A percentile compares a stretch with the other conserved stretches of the same genome.
phyloP scores from a whole-genome alignment of 1,140 invertebrate genomes.

The Euura lappo region DNA sequence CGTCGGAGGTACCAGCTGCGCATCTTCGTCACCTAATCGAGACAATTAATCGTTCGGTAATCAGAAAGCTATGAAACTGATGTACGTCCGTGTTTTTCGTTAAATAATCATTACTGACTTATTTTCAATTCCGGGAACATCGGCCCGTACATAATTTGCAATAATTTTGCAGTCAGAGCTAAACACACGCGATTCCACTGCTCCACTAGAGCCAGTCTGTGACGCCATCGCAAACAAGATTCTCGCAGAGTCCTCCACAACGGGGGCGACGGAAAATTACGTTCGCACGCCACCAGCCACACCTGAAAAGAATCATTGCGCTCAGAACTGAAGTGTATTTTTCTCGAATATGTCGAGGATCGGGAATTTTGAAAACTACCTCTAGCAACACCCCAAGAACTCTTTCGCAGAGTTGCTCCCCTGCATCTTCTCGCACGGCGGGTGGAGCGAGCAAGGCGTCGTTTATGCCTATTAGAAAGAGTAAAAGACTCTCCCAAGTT shows the following conservation, averaged over 20 bases:
- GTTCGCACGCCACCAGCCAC: conserved; percentile 90
- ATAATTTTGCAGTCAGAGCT: conserved; percentile 81
- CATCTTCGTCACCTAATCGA: conserved; percentile 81
- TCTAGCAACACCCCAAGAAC: conserved; percentile 94
- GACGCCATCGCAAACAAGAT: conserved; percentile 91
- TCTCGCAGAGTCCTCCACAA: conserved; percentile 95
- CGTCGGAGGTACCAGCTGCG: conserved; percentile 76
- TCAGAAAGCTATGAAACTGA: no score
- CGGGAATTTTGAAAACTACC: conserved; percentile 45
- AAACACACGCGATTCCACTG: conserved; percentile 96
- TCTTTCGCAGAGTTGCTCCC: conserved; percentile 92
- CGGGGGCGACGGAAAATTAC: conserved; percentile 90
- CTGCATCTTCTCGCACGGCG: conserved; percentile 90
- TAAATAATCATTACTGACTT: conserved; percentile 60
- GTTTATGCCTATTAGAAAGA: conserved; percentile 92
- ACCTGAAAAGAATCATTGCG: conserved; percentile 55
- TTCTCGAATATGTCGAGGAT: background rate
- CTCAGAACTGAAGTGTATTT: background rate
- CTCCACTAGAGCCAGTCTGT: conserved; percentile 88
- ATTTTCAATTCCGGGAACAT: conserved; percentile 86
- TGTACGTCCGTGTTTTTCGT: no score
- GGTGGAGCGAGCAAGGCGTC: conserved; percentile 91
- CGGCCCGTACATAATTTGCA: conserved; percentile 89
- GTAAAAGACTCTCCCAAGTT: conserved; percentile 89
- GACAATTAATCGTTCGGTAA: background rate